A percentile compares a stretch with the other conserved stretches of the same genome.
Conservation (phyloP, 2,113 vertebrate genomes). For the Lipophrys pholis region DNA sequence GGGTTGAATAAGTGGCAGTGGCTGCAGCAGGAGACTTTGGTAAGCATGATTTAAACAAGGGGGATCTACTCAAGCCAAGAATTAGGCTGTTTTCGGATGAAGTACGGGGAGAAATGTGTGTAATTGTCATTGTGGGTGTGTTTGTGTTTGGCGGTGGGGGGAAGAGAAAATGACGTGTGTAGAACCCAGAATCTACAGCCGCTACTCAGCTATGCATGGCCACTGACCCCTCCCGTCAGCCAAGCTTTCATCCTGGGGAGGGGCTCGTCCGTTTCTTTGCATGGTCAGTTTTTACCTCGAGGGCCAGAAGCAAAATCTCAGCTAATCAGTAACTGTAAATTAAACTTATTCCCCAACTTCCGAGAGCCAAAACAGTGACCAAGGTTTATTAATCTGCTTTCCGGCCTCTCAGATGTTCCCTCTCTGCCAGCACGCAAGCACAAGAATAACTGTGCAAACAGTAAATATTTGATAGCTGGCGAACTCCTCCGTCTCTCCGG, state of each 20-base stretch:
- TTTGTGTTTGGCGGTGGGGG: not conserved
- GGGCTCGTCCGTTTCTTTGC: conserved; percentile 39
- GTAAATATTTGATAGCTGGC: conserved; percentile 64
- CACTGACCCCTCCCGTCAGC: conserved; percentile 34
- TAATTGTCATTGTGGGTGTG: conserved; percentile 14
- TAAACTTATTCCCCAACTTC: conserved; percentile 36
- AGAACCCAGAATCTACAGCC: conserved; percentile 60
- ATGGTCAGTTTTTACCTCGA: conserved; percentile 24
- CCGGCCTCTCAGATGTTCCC: conserved; percentile 24
- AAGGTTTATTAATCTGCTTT: conserved; percentile 34
- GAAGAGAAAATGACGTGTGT: conserved; percentile 11
- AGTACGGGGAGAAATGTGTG: conserved; percentile 22
- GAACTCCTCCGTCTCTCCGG: conserved; percentile 24
- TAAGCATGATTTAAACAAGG: conserved; percentile 29
- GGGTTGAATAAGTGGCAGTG: conserved; percentile 3
- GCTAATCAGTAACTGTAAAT: conserved; percentile 39
- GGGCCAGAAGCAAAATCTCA: conserved; percentile 26
- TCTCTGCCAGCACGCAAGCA: conserved; percentile 24
- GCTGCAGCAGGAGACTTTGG: conserved; percentile 21
- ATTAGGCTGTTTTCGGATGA: conserved; percentile 30
- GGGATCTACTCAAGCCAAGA: conserved; percentile 25
- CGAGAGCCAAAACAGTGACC: conserved; percentile 9
- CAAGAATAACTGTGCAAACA: conserved; percentile 39
- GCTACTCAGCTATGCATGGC: conserved; percentile 56
- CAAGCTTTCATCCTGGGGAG: conserved; percentile 43